Base-by-base conservation (phyloP, 2,888 invertebrate species). In the Lepidocyrtoides sp. region DNA sequence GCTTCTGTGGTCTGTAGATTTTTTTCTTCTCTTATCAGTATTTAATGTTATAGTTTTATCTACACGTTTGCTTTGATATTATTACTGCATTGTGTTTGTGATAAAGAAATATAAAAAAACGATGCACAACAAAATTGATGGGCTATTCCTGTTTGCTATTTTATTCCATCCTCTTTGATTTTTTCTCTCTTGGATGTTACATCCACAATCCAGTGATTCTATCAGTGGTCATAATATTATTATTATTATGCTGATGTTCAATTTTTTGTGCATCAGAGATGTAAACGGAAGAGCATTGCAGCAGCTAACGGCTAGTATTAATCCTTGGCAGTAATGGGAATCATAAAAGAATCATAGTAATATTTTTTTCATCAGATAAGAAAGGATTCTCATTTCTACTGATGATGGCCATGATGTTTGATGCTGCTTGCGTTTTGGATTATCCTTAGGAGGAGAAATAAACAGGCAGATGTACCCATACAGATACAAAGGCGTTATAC, bases 281-380 rank as follows among this genome's bases (percentile, higher is more conserved):
- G 69, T 36, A 44, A 75, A 75, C 23, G 48, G 26, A 12, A 3
- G 23, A n/a, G n/a, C n/a, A n/a, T n/a, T n/a, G n/a, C n/a, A n/a
- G n/a, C n/a, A n/a, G n/a, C n/a, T 14, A 0, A n/a, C 10, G 17
- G 72, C 10, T 20, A 20, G 41, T 75, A 44, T 41, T 75, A 75
- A 75, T 51, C 79, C 32, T 14, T 4, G 10, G 79, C 0, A 54
- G 54, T 79, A 79, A 79, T 51, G 26, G 51, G 3, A 79, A 79
- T 54, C 8, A 29, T 79, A 79, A 79, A 79, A 48, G 79, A 79
- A 79, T 79, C 36, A 72, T 72, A 48, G 14, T n/a, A n/a, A n/a
- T n/a, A n/a, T n/a, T n/a, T 79, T 79, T 79, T 79, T 51, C 20
- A 79, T 79, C 79, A 29, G 79, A 79, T 79, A 79, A 79, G 54